Evolutionary conservation across 2,113 vertebrate species (phyloP).

Genomic region (Coryphaenoides rupestris): DNA sequence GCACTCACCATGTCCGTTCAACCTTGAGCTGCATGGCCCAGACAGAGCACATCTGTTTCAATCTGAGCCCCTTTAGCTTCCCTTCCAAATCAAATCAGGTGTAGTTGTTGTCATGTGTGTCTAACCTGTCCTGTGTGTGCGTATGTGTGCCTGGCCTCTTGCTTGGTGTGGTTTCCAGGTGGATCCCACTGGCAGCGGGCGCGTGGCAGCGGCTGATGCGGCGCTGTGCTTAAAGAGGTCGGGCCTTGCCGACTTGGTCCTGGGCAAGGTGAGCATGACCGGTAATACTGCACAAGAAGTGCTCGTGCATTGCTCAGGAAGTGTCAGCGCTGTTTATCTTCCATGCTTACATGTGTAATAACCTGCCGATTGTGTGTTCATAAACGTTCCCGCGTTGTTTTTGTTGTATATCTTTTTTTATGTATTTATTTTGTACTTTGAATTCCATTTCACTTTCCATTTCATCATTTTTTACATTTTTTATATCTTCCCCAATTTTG

Average conservation of each 20-base stretch:
- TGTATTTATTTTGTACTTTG: neutral
- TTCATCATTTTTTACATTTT: too few relatives aligned
- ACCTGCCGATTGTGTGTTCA: neutral
- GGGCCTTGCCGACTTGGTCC: constrained; percentile 88
- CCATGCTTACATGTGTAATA: neutral
- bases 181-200: constrained; percentile 84
- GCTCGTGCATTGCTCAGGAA: neutral
- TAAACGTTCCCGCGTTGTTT: neutral
- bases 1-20: too few relatives aligned
- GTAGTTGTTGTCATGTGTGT: too few relatives aligned
- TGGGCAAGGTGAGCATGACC: constrained; percentile 86
- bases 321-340: neutral
- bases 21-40: too few relatives aligned
- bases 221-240: constrained; percentile 94
- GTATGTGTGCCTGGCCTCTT: neutral
- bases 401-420: too few relatives aligned
- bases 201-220: constrained; percentile 89
- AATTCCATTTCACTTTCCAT: too few relatives aligned
- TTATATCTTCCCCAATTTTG: too few relatives aligned
- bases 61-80: too few relatives aligned
- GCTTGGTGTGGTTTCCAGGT: constrained; percentile 78
- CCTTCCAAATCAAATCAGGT: too few relatives aligned
- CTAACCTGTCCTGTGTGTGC: neutral
- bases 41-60: too few relatives aligned
- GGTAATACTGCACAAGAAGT: neutral